Percentiles rank a stretch among this genome's conserved stretches.
Evolutionary conservation across 2,113 vertebrate species (phyloP).

Genomic region (Martes martes): DNA sequence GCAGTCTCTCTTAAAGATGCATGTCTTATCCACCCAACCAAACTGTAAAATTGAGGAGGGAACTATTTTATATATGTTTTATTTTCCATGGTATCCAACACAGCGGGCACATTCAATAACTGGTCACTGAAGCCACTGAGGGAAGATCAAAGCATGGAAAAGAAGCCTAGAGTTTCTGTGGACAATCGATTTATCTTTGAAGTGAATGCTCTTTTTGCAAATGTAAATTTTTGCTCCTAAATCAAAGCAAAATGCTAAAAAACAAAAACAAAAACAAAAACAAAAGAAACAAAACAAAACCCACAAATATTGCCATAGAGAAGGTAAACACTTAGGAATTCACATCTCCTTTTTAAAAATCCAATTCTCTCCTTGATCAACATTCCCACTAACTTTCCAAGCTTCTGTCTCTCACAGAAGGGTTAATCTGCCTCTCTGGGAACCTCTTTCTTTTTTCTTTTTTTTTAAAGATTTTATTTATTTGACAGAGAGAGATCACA

Average conservation of each 20-base stretch:
- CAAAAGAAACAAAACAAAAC: background rate
- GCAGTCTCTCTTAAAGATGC: background rate
- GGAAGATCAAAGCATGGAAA: background rate
- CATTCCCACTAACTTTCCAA: background rate
- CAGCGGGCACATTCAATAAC: background rate
- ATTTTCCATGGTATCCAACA: background rate
- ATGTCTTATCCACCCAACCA: background rate
- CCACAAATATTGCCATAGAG: background rate
- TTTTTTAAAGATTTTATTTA: no score
- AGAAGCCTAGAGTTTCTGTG: background rate
- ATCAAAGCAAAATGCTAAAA: slow-evolving; percentile 31
- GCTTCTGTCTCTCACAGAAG: background rate
- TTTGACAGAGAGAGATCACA: no score
- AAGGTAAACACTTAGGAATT: background rate
- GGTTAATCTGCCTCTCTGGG: background rate
- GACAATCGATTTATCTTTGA: slow-evolving; percentile 30
- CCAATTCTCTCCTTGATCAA: background rate
- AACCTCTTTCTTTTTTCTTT: background rate
- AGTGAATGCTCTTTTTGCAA: background rate
- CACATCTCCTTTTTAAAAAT: background rate
- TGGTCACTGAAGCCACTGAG: background rate
- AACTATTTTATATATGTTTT: background rate
- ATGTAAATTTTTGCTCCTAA: background rate
- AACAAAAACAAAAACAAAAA: background rate
- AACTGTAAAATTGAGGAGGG: background rate